Evolutionary conservation across 2,888 invertebrate genomes (phyloP).

Genomic region (Ochlodes sylvanus): DNA sequence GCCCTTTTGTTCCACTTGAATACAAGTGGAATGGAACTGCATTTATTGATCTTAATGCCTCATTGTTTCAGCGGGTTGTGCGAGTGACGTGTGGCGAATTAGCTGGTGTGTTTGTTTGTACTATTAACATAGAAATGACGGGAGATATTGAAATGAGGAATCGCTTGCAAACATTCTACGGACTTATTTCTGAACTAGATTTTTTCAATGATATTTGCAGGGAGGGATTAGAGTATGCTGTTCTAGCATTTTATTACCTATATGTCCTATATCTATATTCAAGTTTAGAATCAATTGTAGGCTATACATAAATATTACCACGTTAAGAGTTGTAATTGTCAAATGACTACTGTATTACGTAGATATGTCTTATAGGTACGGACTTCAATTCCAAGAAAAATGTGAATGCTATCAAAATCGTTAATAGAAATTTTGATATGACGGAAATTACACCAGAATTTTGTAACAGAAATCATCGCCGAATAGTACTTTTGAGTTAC

Average conservation of each 20-base stretch:
- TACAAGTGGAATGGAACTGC: constrained; percentile 35
- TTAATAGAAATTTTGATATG: constrained; percentile 2
- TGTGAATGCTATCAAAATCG: neutral
- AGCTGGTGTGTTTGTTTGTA: constrained; percentile 14
- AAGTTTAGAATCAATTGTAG: no score
- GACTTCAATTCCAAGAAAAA: neutral
- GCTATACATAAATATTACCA: no score
- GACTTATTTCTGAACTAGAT: no score
- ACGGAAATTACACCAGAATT: constrained; percentile 28
- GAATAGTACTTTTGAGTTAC: constrained; percentile 38
- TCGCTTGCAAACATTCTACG: neutral
- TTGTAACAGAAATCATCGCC: constrained; percentile 25
- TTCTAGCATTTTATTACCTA: no score
- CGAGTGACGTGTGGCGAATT: constrained; percentile 37
- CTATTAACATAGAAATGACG: constrained; percentile 30
- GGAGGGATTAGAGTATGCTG: no score
- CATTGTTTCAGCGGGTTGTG: constrained; percentile 30
- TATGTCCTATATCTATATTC: no score
- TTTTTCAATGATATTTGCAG: no score
- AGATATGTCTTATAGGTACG: no score
- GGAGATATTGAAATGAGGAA: constrained; percentile 1
- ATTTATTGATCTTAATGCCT: constrained; percentile 40
- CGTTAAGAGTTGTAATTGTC: no score
- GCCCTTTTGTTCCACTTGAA: constrained; percentile 41
- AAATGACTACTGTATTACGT: no score